Conservation (phyloP, 1,140 invertebrate genomes). For the Melipona quadrifasciata region DNA sequence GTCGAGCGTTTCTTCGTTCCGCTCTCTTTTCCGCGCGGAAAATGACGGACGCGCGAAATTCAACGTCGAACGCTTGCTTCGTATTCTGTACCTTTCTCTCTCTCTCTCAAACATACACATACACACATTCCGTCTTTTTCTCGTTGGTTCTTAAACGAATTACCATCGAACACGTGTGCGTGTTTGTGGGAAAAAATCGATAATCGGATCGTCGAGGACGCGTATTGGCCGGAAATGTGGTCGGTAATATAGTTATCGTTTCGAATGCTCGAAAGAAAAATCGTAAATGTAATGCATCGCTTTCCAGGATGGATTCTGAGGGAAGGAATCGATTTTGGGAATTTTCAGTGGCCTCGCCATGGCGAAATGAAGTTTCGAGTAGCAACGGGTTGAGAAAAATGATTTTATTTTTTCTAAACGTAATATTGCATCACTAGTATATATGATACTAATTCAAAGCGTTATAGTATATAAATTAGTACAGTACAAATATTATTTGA, state of each 20-base stretch:
- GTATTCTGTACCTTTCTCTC: neutral
- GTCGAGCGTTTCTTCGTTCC: slow-evolving; percentile 61
- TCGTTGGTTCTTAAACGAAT: slow-evolving; percentile 30
- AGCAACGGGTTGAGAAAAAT: too few relatives aligned
- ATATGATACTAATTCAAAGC: too few relatives aligned
- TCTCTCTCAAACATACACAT: too few relatives aligned
- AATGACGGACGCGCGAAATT: slow-evolving; percentile 49
- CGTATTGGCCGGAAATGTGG: slow-evolving; percentile 8
- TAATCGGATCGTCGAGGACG: slow-evolving; percentile 28
- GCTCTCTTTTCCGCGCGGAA: slow-evolving; percentile 34
- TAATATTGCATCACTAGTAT: too few relatives aligned
- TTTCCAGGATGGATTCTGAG: neutral
- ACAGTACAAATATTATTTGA: too few relatives aligned
- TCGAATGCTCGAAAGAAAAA: slow-evolving; percentile 22
- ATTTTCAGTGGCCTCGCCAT: neutral
- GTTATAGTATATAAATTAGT: too few relatives aligned
- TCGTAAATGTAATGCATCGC: slow-evolving; percentile 5
- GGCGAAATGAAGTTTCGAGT: neutral
- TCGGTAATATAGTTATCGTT: slow-evolving; percentile 22
- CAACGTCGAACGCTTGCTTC: neutral
- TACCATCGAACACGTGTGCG: slow-evolving; percentile 22
- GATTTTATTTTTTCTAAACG: too few relatives aligned
- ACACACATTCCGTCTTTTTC: too few relatives aligned
- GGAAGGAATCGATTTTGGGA: neutral
- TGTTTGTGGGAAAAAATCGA: slow-evolving; percentile 22